Evolutionary conservation across 2,888 invertebrate genomes (phyloP).

Genomic region (Athalia rosae): DNA sequence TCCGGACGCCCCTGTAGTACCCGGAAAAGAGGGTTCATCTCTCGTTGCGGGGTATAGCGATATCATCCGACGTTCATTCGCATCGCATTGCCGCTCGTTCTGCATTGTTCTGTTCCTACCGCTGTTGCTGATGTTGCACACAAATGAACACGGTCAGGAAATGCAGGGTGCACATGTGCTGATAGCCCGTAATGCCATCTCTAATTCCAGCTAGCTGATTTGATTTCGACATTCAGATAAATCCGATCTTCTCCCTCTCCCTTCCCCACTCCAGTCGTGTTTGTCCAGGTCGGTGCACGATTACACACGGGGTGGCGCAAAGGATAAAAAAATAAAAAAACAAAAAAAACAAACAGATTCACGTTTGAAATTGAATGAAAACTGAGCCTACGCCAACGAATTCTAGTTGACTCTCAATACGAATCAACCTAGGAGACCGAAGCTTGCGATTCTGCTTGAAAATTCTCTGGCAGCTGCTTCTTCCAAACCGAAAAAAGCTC

Average conservation of each 20-base stretch:
- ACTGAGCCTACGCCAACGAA: too few species aligned
- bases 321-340: too few species aligned
- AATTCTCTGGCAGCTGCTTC: too few species aligned
- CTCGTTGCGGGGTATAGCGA: slow-evolving; percentile 54
- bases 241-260: slow-evolving; percentile 55
- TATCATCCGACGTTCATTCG: slow-evolving; percentile 63
- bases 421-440: too few species aligned
- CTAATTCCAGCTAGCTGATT: slow-evolving; percentile 73
- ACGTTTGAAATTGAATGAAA: too few species aligned
- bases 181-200: slow-evolving; percentile 73
- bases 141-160: slow-evolving; percentile 35
- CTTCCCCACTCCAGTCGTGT: slow-evolving; percentile 43
- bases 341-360: too few species aligned
- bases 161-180: slow-evolving; percentile 69
- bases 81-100: slow-evolving; percentile 33
- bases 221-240: slow-evolving; percentile 74
- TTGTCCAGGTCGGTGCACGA: slow-evolving; percentile 24
- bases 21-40: slow-evolving; percentile 60
- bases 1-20: slow-evolving; percentile 2
- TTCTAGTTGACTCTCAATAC: too few species aligned
- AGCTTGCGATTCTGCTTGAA: too few species aligned
- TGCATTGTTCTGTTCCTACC: slow-evolving; percentile 21
- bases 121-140: neutral
- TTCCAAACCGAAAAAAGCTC: too few species aligned
- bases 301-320: too few species aligned